phyloP scores from a whole-genome alignment of 2,797 vertebrate genomes.

The Acanthurus tractus region DNA sequence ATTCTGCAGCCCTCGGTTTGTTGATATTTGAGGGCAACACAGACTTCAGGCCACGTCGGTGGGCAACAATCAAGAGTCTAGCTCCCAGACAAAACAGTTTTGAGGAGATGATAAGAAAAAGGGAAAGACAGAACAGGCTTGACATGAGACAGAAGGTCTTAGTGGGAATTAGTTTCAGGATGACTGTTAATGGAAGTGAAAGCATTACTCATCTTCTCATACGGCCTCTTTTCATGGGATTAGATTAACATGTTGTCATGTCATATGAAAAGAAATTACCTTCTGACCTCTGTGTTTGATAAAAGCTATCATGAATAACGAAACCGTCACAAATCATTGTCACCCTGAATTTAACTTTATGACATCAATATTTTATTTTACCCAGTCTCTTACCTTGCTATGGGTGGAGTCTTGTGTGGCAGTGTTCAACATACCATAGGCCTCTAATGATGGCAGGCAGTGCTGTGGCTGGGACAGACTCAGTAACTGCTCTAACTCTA shows the following conservation, averaged over 20 bases:
- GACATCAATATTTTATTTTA: neutral
- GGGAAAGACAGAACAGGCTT: neutral
- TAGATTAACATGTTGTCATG: no score
- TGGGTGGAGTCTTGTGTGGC: slow-evolving; percentile 50
- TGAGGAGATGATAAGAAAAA: slow-evolving; percentile 10
- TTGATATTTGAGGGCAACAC: slow-evolving; percentile 43
- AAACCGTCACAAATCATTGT: neutral
- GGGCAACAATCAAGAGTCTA: neutral
- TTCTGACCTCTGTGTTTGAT: neutral
- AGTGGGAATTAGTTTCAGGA: slow-evolving; percentile 7
- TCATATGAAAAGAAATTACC: neutral
- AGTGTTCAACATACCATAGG: slow-evolving; percentile 63
- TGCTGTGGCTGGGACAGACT: slow-evolving; percentile 60
- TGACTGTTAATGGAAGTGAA: neutral
- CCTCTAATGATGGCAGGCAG: slow-evolving; percentile 53
- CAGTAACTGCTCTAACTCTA: slow-evolving; percentile 74
- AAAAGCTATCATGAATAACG: neutral
- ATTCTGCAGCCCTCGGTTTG: slow-evolving; percentile 36
- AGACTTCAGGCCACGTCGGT: slow-evolving; percentile 9
- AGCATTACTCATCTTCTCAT: slow-evolving; percentile 3
- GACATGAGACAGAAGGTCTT: slow-evolving; percentile 22
- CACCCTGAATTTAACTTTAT: neutral
- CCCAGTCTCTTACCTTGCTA: slow-evolving; percentile 73
- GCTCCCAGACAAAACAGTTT: slow-evolving; percentile 29
- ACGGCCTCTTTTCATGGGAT: neutral